Conservation (phyloP, 2,797 vertebrate species). For the Anolis apletophallus region DNA sequence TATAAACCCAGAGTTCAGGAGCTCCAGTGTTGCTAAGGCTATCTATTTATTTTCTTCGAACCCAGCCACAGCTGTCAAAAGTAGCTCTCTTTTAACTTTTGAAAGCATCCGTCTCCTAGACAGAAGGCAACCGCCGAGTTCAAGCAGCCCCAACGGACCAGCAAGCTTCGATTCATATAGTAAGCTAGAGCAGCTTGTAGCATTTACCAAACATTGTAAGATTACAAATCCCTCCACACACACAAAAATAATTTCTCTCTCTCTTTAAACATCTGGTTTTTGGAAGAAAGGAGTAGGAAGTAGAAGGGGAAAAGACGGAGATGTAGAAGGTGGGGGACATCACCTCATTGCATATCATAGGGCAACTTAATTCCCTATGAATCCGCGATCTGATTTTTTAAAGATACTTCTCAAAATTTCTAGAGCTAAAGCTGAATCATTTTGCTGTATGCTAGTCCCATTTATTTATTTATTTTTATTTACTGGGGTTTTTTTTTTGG, state of each 20-base stretch:
- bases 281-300: not conserved
- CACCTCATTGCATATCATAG: too few species aligned
- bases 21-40: not conserved
- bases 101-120: not conserved
- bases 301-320: not conserved
- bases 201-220: not conserved
- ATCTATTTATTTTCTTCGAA: not conserved
- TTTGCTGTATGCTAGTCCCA: not conserved
- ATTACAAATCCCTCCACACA: not conserved
- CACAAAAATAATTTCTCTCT: not conserved
- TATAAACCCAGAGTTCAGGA: not conserved
- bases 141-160: not conserved
- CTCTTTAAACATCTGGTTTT: not conserved
- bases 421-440: too few species aligned
- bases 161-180: rapidly evolving
- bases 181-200: not conserved
- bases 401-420: not conserved
- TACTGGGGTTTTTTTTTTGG: too few species aligned
- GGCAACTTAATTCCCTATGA: too few species aligned
- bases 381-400: not conserved
- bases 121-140: not conserved
- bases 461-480: too few species aligned
- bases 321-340: not conserved
- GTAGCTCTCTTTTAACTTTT: constrained; percentile 1
- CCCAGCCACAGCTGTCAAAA: not conserved